Evolutionary conservation across 2,888 invertebrate genomes (phyloP), one percentile per base, ranked within the genome.

Genomic region (Ormia ochracea): DNA sequence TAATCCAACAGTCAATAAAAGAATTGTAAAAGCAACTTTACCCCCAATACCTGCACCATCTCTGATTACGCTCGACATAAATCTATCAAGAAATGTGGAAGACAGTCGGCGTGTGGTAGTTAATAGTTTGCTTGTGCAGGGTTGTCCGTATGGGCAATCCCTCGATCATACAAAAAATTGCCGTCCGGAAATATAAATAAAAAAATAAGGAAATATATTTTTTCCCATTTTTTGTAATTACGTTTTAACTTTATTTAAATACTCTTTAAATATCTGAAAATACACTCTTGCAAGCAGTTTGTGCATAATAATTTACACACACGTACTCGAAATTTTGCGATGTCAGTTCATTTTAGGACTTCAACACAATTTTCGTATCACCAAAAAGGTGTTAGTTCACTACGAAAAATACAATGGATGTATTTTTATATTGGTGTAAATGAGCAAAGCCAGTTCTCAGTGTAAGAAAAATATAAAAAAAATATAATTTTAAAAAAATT

Each of bases 11-110:
- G 69, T 43, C 1, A 83, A 84, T 79, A 84, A 65, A 0, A 86
- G 87, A 56, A 87, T 86, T 1, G 88, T 87, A 68, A 85, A 84
- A 58, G 84, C 88, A 5, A 88, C 84, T 0, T 68, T 87, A 59
- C 88, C 87, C 0, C 88, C 87, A 4, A 68, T 84, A 17, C 45
- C 61, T 6, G 82, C 82, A 17, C 81, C 72, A 43, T 12, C 61
- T 28, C 43, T 52, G 23, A 43, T 33, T 5, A 61, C 59, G 21
- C 28, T 66, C n/a, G 81, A 81, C 31, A 70, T 70, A 3, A 82
- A 74, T 58, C 26, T 78, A 36, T 81, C 81, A 14, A 69, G 81
- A 82, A 81, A 83, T 83, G 83, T 82, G 82, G 72, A 72, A 70
- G 78, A 63, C 33, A 52, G 31, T 17, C 23, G 63, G 26, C 45